phyloP scores from a whole-genome alignment of 1,140 invertebrate species.

The Bombus soroeensis region DNA sequence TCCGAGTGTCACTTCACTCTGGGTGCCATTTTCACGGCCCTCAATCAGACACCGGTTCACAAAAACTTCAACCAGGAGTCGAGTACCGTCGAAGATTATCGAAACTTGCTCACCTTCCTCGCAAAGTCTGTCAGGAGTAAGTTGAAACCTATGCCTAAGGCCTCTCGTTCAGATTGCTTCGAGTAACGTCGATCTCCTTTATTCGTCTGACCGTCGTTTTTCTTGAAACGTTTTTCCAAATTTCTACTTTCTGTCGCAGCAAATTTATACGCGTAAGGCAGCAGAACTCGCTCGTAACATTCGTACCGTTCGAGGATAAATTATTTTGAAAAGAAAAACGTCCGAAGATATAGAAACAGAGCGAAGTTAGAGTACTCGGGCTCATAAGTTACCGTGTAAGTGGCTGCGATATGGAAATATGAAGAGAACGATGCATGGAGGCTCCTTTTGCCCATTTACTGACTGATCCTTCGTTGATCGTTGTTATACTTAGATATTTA shows the following conservation, averaged over 20 bases:
- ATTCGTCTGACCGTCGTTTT: neutral
- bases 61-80: conserved; percentile 86
- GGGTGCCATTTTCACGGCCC: conserved; percentile 86
- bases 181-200: neutral
- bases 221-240: neutral
- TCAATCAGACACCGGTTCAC: conserved; percentile 85
- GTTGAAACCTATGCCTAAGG: conserved; percentile 76
- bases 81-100: conserved; percentile 83
- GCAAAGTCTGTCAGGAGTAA: conserved; percentile 90
- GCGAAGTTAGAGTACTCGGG: too few species aligned
- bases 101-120: conserved; percentile 85
- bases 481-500: too few species aligned
- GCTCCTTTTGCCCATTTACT: too few species aligned
- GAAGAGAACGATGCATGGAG: too few species aligned
- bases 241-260: neutral
- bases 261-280: too few species aligned
- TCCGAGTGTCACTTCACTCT: conserved; percentile 90
- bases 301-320: too few species aligned
- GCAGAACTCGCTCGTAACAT: too few species aligned
- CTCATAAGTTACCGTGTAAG: too few species aligned
- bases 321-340: too few species aligned
- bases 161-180: neutral
- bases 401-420: too few species aligned
- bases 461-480: too few species aligned
- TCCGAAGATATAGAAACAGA: too few species aligned